These are phyloP conservation scores for Orussus abietinus DNA, from an alignment of 1,140 invertebrate species.

Conservation along the genomic window DNA sequence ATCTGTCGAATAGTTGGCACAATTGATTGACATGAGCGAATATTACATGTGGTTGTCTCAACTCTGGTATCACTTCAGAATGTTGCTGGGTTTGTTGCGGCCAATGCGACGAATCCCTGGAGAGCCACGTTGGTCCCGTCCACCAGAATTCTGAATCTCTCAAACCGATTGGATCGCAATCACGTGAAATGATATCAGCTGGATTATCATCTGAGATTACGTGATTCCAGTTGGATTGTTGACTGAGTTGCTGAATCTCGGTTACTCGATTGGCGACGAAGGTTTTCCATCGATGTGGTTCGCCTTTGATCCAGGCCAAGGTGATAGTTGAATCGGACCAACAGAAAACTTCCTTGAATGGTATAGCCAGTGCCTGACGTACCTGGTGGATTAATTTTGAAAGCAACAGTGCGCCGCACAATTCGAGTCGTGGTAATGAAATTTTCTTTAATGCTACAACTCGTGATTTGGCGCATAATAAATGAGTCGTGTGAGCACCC, in stretches of 20 bases:
- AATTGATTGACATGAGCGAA: not conserved
- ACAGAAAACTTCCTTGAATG: conserved; percentile 20
- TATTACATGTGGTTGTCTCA: conserved; percentile 2
- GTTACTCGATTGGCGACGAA: conserved; percentile 34
- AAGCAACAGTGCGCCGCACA: conserved; percentile 32
- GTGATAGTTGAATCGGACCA: conserved; percentile 45
- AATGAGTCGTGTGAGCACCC: conserved; percentile 1
- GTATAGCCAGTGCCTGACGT: not conserved
- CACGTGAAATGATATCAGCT: conserved; percentile 25
- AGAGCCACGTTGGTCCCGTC: conserved; percentile 29
- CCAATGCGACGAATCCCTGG: conserved; percentile 8
- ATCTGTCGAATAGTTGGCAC: conserved; percentile 4
- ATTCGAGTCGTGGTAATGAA: conserved; percentile 33
- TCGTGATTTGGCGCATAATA: conserved; percentile 35
- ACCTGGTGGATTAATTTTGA: conserved; percentile 16
- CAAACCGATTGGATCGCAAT: conserved; percentile 12
- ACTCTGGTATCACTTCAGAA: not conserved
- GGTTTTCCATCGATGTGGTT: conserved; percentile 26
- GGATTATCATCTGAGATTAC: conserved; percentile 25
- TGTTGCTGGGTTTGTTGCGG: not conserved
- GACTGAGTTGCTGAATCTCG: conserved; percentile 24
- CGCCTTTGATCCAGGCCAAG: conserved; percentile 35
- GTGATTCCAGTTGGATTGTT: conserved; percentile 25
- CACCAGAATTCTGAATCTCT: conserved; percentile 15
- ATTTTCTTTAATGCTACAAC: conserved; percentile 33